phyloP scores from a whole-genome alignment of 2,888 invertebrate genomes.

The Diploptera punctata region DNA sequence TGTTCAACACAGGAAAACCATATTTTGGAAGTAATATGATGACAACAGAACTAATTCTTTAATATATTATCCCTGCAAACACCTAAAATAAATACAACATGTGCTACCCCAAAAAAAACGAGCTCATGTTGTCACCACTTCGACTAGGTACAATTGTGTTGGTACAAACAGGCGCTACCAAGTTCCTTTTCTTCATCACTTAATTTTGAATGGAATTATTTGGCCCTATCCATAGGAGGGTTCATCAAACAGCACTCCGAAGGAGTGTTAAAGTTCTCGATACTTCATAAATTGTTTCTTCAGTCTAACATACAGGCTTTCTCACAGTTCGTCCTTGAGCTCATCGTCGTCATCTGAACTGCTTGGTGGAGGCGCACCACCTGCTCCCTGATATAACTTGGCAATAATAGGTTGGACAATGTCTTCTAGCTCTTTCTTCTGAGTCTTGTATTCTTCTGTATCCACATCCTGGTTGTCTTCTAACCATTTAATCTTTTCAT shows the following conservation, averaged over 20 bases:
- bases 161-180: background rate
- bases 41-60: background rate
- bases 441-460: constrained; percentile 89
- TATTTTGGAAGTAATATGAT: background rate
- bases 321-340: constrained; percentile 83
- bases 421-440: constrained; percentile 94
- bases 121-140: too few relatives aligned
- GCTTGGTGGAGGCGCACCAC: constrained; percentile 74
- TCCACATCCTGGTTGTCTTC: constrained; percentile 95
- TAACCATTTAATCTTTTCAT: constrained; percentile 97
- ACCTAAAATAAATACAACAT: too few relatives aligned
- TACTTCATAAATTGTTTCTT: background rate
- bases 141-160: background rate
- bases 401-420: constrained; percentile 97
- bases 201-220: constrained; percentile 9
- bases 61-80: background rate
- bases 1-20: background rate
- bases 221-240: constrained; percentile 24
- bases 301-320: background rate
- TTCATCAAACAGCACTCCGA: background rate
- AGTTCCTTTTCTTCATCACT: constrained; percentile 1
- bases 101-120: too few relatives aligned
- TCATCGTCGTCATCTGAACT: constrained; percentile 75
- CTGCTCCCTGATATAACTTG: constrained; percentile 91
- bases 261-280: background rate